Conservation (phyloP, 2,797 vertebrate genomes). For the Lerista edwardsae region DNA sequence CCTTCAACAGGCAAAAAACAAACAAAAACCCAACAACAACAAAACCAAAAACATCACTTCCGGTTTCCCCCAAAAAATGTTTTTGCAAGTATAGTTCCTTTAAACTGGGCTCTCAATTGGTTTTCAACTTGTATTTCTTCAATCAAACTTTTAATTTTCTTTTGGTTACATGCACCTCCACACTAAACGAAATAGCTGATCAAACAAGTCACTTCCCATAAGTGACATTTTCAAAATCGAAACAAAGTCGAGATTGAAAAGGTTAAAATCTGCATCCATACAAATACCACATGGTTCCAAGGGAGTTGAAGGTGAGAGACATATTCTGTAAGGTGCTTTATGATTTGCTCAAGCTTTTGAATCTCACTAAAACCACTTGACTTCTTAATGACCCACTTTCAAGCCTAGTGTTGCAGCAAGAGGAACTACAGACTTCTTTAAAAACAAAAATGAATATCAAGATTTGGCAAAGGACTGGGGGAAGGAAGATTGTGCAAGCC, state of each 20-base stretch:
- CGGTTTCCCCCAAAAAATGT: no score
- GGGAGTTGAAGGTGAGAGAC: slow-evolving; percentile 21
- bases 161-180: slow-evolving; percentile 1
- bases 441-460: no score
- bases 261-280: slow-evolving; percentile 71
- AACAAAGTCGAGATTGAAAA: slow-evolving; percentile 70
- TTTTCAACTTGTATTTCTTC: not conserved
- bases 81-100: no score
- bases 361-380: not conserved
- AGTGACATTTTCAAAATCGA: slow-evolving; percentile 68
- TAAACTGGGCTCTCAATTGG: not conserved
- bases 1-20: no score
- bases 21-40: no score
- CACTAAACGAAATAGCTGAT: slow-evolving; percentile 57
- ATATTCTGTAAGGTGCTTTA: not conserved
- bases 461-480: no score
- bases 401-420: not conserved
- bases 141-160: not conserved
- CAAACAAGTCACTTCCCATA: slow-evolving; percentile 56
- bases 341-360: not conserved
- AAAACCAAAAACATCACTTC: no score
- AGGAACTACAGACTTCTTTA: not conserved
- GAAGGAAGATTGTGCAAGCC: no score
- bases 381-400: not conserved
- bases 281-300: slow-evolving; percentile 59